phyloP scores from a whole-genome alignment of 2,113 vertebrate genomes.

The Ictalurus furcatus region DNA sequence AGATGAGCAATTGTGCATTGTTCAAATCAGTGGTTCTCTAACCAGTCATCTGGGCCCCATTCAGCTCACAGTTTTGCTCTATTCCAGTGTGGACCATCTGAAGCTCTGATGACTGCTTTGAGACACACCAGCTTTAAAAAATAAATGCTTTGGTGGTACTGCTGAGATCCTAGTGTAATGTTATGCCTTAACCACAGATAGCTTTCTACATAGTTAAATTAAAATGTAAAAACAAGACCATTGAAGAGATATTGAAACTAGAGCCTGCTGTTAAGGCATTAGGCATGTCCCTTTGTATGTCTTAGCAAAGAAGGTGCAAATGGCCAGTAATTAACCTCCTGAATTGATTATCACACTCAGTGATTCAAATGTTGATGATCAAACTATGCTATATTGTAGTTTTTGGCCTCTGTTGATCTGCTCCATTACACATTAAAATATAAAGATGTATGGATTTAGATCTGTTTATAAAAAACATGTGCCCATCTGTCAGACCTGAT shows the following conservation, averaged over 20 bases:
- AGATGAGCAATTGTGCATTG: not conserved
- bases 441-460: not conserved
- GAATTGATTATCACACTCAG: not conserved
- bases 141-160: not conserved
- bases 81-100: not conserved
- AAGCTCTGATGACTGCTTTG: not conserved
- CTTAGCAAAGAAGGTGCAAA: not conserved
- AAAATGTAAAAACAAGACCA: not conserved
- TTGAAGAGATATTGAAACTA: not conserved
- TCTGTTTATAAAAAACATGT: not conserved
- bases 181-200: not conserved
- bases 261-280: too few relatives aligned
- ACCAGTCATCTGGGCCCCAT: not conserved
- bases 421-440: not conserved
- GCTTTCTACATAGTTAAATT: not conserved
- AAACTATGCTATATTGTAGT: not conserved
- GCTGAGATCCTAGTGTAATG: not conserved
- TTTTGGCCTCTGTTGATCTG: not conserved
- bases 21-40: not conserved
- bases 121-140: not conserved
- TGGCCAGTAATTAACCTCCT: not conserved
- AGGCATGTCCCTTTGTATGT: not conserved
- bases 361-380: not conserved
- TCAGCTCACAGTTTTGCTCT: not conserved
- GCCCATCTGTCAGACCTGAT: not conserved